phyloP scores from a whole-genome alignment of 2,888 invertebrate genomes.

The Amorpha juglandis region DNA sequence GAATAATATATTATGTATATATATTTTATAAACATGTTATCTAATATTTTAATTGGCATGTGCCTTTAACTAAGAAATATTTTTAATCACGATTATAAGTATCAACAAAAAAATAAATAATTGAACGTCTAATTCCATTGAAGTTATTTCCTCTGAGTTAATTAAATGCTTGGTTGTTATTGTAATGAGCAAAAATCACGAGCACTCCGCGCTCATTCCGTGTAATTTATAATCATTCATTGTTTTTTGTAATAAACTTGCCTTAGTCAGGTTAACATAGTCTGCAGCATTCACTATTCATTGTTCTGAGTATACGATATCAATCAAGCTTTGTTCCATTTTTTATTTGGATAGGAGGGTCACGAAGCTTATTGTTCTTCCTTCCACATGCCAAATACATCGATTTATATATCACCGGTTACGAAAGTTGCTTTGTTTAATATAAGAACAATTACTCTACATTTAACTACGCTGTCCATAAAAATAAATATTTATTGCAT shows the following conservation, averaged over 20 bases:
- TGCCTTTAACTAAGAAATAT: neutral
- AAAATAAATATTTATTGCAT: too few relatives aligned
- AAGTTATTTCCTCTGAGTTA: conserved; percentile 51
- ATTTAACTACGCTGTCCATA: too few relatives aligned
- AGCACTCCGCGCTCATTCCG: conserved; percentile 60
- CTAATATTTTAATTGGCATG: neutral
- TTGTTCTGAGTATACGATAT: conserved; percentile 49
- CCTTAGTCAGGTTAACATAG: conserved; percentile 54
- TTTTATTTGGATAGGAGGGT: conserved; percentile 21
- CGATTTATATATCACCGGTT: neutral
- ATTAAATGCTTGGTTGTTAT: conserved; percentile 72
- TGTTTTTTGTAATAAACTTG: conserved; percentile 73
- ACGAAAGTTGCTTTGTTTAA: too few relatives aligned
- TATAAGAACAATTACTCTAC: too few relatives aligned
- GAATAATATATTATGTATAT: too few relatives aligned
- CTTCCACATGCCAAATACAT: conserved; percentile 15
- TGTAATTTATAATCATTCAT: conserved; percentile 75
- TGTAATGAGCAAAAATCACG: conserved; percentile 72
- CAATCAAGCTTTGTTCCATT: conserved; percentile 36
- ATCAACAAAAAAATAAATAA: conserved; percentile 4
- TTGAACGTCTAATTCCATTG: conserved; percentile 15
- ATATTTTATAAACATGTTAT: neutral
- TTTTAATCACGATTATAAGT: neutral
- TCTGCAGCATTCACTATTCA: conserved; percentile 52
- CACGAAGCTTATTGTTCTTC: conserved; percentile 16